A percentile compares a stretch with the other conserved stretches of the same genome.
phyloP scores from a whole-genome alignment of 2,888 invertebrate genomes.

The Eledone cirrhosa region DNA sequence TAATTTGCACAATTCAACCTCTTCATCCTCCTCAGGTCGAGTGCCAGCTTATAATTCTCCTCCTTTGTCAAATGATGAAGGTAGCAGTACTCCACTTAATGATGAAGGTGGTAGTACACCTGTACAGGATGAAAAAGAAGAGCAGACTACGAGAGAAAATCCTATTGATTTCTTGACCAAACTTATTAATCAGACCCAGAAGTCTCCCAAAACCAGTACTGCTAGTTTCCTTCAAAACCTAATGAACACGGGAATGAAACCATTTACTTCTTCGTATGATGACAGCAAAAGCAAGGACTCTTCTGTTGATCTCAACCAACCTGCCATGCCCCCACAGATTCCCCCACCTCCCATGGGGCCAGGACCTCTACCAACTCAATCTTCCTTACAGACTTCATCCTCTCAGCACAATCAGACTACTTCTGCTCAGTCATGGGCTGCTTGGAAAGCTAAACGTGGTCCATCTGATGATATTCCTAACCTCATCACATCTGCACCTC shows the following conservation, averaged over 20 bases:
- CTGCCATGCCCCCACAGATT: not conserved
- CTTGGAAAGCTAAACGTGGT: slow-evolving; percentile 25
- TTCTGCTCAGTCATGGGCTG: slow-evolving; percentile 18
- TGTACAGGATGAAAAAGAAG: slow-evolving; percentile 29
- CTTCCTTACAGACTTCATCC: not conserved
- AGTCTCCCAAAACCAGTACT: slow-evolving; percentile 5
- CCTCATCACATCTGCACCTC: slow-evolving; percentile 17
- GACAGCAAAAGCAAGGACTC: not conserved
- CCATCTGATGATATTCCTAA: slow-evolving; percentile 24
- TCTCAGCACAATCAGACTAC: slow-evolving; percentile 16
- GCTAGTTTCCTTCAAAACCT: slow-evolving; percentile 22
- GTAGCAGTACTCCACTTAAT: slow-evolving; percentile 28
- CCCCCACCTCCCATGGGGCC: not conserved
- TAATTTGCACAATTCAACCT: not conserved
- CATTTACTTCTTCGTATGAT: not conserved
- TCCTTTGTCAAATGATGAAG: slow-evolving; percentile 23
- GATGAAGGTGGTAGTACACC: slow-evolving; percentile 28
- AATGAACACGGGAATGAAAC: slow-evolving; percentile 22
- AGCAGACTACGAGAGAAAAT: slow-evolving; percentile 3
- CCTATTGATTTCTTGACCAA: slow-evolving; percentile 26
- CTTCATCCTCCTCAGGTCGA: not conserved
- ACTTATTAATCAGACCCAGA: slow-evolving; percentile 24
- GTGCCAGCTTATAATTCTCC: slow-evolving; percentile 17
- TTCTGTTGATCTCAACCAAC: not conserved
- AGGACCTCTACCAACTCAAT: not conserved